These are phyloP conservation scores for Procambarus virginalis DNA, from an alignment of 1,140 invertebrate genomes.

Conservation along the genomic window DNA sequence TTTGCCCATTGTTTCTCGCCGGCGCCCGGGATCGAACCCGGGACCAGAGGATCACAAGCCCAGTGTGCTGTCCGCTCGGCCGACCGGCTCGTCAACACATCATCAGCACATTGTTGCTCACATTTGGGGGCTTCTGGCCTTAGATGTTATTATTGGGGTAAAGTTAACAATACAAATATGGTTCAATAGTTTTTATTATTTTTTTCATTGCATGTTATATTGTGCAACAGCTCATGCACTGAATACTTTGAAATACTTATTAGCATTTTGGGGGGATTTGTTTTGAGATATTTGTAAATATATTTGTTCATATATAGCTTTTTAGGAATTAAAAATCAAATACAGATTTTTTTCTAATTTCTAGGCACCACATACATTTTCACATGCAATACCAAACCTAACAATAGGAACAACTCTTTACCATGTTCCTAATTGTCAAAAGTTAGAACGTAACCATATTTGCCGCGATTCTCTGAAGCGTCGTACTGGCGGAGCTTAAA, in stretches of 20 bases:
- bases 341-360: neutral
- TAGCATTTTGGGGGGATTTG: neutral
- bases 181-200: neutral
- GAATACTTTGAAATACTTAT: neutral
- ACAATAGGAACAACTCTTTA: neutral
- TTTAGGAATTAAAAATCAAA: neutral
- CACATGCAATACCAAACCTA: neutral
- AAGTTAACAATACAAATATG: neutral
- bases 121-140: too few species aligned
- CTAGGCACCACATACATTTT: neutral
- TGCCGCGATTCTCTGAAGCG: constrained; percentile 17
- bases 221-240: neutral
- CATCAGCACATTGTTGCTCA: too few species aligned
- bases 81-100: too few species aligned
- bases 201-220: neutral
- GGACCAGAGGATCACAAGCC: too few species aligned
- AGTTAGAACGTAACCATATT: constrained; percentile 50
- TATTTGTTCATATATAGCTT: neutral
- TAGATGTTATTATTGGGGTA: neutral
- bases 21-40: too few species aligned
- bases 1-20: too few species aligned
- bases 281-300: neutral
- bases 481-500: constrained; percentile 45
- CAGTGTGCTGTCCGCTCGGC: too few species aligned
- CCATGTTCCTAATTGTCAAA: constrained; percentile 12